phyloP scores from a whole-genome alignment of 2,888 invertebrate species.

The Drosophila antonietae region DNA sequence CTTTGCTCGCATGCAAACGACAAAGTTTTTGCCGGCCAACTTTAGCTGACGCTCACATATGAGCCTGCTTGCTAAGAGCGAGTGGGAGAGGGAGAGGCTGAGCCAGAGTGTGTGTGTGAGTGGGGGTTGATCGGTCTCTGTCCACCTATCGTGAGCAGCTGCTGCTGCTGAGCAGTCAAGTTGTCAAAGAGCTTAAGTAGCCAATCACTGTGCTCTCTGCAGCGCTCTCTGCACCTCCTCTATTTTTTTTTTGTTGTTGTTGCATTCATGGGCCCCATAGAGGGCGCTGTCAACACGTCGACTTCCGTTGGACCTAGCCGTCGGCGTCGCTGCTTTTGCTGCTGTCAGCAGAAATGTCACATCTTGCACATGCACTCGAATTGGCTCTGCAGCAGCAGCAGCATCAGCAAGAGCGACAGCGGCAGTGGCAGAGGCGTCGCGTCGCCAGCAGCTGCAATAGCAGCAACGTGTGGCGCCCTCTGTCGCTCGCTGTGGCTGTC shows the following conservation, averaged over 20 bases:
- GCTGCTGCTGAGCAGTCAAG: constrained; percentile 52
- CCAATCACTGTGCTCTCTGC: constrained; percentile 65
- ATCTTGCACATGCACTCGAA: constrained; percentile 69
- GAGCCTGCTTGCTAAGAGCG: constrained; percentile 10
- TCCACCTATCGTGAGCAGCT: constrained; percentile 34
- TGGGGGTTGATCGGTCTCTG: constrained; percentile 4
- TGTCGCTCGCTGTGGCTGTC: constrained; percentile 40
- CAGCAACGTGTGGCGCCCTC: constrained; percentile 46
- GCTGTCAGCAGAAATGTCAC: constrained; percentile 78
- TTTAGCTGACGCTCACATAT: constrained; percentile 47
- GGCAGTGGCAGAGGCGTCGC: constrained; percentile 6
- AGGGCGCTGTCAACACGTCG: constrained; percentile 78
- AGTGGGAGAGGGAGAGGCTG: neutral
- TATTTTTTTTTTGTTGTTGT: constrained; percentile 27
- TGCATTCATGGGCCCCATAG: constrained; percentile 57
- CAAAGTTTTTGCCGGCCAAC: constrained; percentile 66
- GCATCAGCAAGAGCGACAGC: constrained; percentile 6
- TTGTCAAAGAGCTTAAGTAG: constrained; percentile 80
- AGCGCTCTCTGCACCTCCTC: constrained; percentile 8
- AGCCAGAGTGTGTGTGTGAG: neutral
- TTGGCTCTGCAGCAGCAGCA: constrained; percentile 45
- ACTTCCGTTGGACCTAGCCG: constrained; percentile 66
- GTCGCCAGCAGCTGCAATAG: constrained; percentile 5
- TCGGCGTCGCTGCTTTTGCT: constrained; percentile 54
- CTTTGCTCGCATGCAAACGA: constrained; percentile 79